A percentile compares a stretch with the other conserved stretches of the same genome.
Evolutionary conservation across 2,888 invertebrate genomes (phyloP).

Genomic region (Argynnis bischoffii): DNA sequence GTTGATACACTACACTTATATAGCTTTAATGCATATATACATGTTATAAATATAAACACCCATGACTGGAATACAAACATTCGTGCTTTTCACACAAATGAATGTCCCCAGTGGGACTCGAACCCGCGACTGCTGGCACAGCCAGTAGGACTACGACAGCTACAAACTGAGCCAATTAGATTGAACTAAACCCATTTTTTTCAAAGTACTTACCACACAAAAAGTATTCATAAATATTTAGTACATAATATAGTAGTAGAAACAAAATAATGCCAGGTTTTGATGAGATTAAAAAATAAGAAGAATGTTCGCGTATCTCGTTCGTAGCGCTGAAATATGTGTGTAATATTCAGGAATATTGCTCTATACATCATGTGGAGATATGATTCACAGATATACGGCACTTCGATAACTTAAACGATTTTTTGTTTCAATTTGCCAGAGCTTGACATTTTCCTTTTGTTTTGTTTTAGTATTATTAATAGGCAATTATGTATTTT

Average conservation of each 20-base stretch:
- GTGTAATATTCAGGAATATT: slow-evolving; percentile 85
- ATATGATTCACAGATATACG: slow-evolving; percentile 77
- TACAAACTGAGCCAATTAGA: too few species aligned
- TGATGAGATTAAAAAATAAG: slow-evolving; percentile 48
- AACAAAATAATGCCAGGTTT: slow-evolving; percentile 34
- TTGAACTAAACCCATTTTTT: too few species aligned
- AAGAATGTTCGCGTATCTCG: slow-evolving; percentile 54
- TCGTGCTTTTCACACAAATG: too few species aligned
- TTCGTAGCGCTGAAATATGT: slow-evolving; percentile 76
- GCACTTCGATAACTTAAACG: slow-evolving; percentile 45
- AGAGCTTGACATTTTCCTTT: slow-evolving; percentile 6
- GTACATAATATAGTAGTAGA: not conserved
- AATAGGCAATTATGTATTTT: too few species aligned
- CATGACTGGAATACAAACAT: too few species aligned
- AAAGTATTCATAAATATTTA: not conserved
- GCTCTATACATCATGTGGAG: slow-evolving; percentile 83
- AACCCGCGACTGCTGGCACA: too few species aligned
- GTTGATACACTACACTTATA: too few species aligned
- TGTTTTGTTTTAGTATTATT: not conserved
- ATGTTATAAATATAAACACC: too few species aligned
- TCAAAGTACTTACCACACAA: not conserved
- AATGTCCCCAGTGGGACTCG: too few species aligned
- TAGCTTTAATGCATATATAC: too few species aligned
- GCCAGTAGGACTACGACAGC: too few species aligned
- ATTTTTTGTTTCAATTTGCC: slow-evolving; percentile 30